Evolutionary conservation across 2,888 invertebrate species (phyloP), one percentile per base, ranked within the genome.

Genomic region (Harpalus rubripes): DNA sequence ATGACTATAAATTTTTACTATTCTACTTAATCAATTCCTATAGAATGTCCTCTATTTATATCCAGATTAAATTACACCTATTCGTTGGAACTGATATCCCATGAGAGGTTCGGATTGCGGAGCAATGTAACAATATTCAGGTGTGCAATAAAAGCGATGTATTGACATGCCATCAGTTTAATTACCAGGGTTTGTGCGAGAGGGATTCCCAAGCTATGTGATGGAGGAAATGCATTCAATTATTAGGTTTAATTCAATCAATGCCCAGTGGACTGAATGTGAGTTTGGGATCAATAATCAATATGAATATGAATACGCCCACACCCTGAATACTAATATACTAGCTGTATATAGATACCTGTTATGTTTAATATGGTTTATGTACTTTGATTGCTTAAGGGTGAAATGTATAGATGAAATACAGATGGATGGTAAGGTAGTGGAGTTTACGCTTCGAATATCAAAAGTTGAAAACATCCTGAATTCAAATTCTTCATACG

Each of bases 211-310:
- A 12, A 8, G 44, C 44, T 1, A 52, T 52, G 44, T 52, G 44
- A 52, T 52, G 44, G 8, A 52, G 44, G 44, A 52, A 52, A 52
- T 18, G 59, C 59, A 59, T 59, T 18, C 59, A 59, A 59, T 59
- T 59, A 59, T 16, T 16, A 8, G 16, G 59, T 15, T 18, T 59
- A 59, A 59, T 59, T 59, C 59, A 59, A 59, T 59, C 59, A 59
- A 59, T 59, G 59, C 59, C 59, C 59, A 8, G 59, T 59, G 59
- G 59, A 59, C 44, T 12, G 12, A 12, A 52, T 59, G 59, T 15
- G 16, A 12, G 15, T 12, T 52, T 1, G 8, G 59, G 59, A 59
- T 59, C 59, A 59, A 59, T 18, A 59, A 59, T 59, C 59, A 18
- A 59, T 59, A 59, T 16, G 15, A 18, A 59, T 59, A 59, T 59